Conservation (phyloP, 2,113 vertebrate genomes). For the Oostethus manadensis region DNA sequence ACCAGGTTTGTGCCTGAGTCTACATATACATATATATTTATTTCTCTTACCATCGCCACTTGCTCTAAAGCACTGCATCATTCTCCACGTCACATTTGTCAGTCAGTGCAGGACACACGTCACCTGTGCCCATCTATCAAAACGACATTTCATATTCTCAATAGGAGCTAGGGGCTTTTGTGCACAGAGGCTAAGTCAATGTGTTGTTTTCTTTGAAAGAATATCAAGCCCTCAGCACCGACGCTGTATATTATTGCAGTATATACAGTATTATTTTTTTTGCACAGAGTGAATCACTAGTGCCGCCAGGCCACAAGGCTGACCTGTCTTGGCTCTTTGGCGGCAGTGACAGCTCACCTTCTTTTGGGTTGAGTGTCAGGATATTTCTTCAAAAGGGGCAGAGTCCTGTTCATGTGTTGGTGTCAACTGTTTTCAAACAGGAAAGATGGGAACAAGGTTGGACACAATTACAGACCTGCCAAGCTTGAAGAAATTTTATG, state of each 20-base stretch:
- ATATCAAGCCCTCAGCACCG: constrained; percentile 17
- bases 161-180: background rate
- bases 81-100: constrained; percentile 55
- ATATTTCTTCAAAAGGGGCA: constrained; percentile 20
- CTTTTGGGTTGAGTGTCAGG: constrained; percentile 11
- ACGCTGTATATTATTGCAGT: constrained; percentile 9
- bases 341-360: no score
- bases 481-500: no score
- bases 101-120: constrained; percentile 36
- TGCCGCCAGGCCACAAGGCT: background rate
- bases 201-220: constrained; percentile 15
- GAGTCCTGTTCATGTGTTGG: background rate
- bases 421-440: background rate
- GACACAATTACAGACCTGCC: background rate
- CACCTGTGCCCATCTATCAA: constrained; percentile 40
- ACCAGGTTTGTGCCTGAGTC: constrained; percentile 83
- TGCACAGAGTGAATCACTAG: constrained; percentile 36
- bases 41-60: constrained; percentile 57
- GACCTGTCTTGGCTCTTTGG: background rate
- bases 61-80: constrained; percentile 55
- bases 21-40: constrained; percentile 19
- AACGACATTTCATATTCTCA: constrained; percentile 33
- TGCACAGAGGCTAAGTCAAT: background rate
- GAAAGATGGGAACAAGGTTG: background rate
- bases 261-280: background rate